These are phyloP conservation scores for Nephrotoma guestfalica DNA, from an alignment of 2,888 invertebrate species.

Conservation along the genomic window DNA sequence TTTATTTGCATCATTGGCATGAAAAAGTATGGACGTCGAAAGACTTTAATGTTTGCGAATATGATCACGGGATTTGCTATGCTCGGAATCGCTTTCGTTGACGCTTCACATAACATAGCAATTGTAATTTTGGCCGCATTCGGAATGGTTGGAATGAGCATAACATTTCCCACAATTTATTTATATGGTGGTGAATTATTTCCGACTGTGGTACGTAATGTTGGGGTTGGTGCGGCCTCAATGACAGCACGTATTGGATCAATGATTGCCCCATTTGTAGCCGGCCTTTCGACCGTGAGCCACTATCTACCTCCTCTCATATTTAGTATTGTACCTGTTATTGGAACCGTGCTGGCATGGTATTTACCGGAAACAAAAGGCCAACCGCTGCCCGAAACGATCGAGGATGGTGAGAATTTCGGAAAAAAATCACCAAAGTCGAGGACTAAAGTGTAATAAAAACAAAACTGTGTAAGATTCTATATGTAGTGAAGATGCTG, in stretches of 20 bases:
- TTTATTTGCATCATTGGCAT: conserved; percentile 47
- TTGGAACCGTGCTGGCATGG: conserved; percentile 51
- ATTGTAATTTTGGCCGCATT: conserved; percentile 49
- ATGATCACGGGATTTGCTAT: conserved; percentile 48
- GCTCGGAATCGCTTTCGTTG: conserved; percentile 44
- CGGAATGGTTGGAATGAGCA: conserved; percentile 67
- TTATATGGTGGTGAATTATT: conserved; percentile 82
- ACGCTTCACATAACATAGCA: conserved; percentile 35
- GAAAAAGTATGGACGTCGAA: conserved; percentile 50
- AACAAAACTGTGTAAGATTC: neutral
- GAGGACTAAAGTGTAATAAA: neutral
- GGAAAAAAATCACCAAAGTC: conserved; percentile 25
- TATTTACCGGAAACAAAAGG: conserved; percentile 46
- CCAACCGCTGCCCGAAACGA: conserved; percentile 54
- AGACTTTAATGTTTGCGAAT: conserved; percentile 49
- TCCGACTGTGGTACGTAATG: conserved; percentile 77
- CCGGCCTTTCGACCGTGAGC: conserved; percentile 39
- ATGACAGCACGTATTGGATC: conserved; percentile 77
- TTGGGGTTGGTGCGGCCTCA: conserved; percentile 73
- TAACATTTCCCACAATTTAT: conserved; percentile 74
- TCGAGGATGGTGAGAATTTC: conserved; percentile 61
- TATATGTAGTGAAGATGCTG: neutral
- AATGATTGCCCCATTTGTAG: conserved; percentile 70
- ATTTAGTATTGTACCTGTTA: conserved; percentile 53
- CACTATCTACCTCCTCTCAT: conserved; percentile 53